Evolutionary conservation across 2,113 vertebrate species (phyloP).

Genomic region (Aspiorhynchus laticeps): DNA sequence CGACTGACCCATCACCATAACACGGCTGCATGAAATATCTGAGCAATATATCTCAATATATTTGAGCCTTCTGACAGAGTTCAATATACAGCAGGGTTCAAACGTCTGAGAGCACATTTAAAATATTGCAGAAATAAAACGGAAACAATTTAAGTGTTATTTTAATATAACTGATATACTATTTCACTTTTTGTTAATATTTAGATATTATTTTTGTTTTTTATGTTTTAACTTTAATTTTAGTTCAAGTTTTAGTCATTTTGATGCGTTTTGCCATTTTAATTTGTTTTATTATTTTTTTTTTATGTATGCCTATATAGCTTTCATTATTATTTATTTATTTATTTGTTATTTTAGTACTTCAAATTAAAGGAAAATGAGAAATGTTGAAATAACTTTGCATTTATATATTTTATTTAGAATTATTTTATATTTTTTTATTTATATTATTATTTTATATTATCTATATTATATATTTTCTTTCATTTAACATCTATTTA

Average conservation of each 20-base stretch:
- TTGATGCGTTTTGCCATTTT: no score
- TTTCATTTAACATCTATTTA: neutral
- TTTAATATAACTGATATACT: no score
- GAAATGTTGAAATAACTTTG: neutral
- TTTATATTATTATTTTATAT: neutral
- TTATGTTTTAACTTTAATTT: neutral
- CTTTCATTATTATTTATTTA: no score
- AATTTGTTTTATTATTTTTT: no score
- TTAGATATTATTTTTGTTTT: no score
- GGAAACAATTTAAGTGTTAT: neutral
- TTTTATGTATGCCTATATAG: no score
- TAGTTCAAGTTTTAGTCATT: no score
- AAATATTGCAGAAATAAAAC: neutral
- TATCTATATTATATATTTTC: neutral
- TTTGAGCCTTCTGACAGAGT: neutral
- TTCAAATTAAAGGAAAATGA: no score
- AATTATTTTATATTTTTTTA: neutral
- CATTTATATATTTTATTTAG: no score
- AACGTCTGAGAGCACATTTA: neutral
- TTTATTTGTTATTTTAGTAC: no score
- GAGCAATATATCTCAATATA: neutral
- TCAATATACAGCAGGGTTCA: neutral
- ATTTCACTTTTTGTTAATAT: no score
- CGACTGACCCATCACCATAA: neutral
- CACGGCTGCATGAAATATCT: slow-evolving; percentile 2